Conservation (phyloP, 2,888 invertebrate genomes). For the Folsomia candida region DNA sequence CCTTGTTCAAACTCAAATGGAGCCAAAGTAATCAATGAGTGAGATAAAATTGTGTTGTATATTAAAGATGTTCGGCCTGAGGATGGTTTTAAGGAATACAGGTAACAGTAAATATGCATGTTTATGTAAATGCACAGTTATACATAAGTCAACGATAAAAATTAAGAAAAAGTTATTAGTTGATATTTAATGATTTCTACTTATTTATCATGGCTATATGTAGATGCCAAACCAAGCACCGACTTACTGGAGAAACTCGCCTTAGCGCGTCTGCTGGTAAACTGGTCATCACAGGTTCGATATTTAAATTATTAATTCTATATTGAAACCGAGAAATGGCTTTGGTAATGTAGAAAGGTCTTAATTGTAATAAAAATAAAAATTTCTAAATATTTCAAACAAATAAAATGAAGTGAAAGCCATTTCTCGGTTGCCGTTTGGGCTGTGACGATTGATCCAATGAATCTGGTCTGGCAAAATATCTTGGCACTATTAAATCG, state of each 20-base stretch:
- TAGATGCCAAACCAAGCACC: slow-evolving; percentile 88
- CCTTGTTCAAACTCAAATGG: no score
- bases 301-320: not conserved
- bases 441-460: slow-evolving; percentile 49
- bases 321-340: slow-evolving; percentile 8
- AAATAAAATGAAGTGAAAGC: slow-evolving; percentile 18
- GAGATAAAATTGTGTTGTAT: no score
- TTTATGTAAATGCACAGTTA: not conserved
- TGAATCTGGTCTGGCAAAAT: slow-evolving; percentile 41
- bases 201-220: not conserved
- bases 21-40: no score
- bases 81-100: slow-evolving; percentile 87
- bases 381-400: not conserved
- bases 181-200: not conserved
- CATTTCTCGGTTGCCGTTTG: slow-evolving; percentile 46
- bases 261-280: slow-evolving; percentile 90
- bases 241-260: slow-evolving; percentile 87
- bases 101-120: slow-evolving; percentile 29
- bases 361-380: not conserved
- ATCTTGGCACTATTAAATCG: not conserved
- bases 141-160: not conserved
- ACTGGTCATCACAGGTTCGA: slow-evolving; percentile 90
- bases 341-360: not conserved
- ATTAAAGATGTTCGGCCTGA: slow-evolving; percentile 92
- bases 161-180: not conserved